Evolutionary conservation across 1,140 invertebrate genomes (phyloP), one percentile per base, ranked within the genome.

Genomic region (Atta colombica): DNA sequence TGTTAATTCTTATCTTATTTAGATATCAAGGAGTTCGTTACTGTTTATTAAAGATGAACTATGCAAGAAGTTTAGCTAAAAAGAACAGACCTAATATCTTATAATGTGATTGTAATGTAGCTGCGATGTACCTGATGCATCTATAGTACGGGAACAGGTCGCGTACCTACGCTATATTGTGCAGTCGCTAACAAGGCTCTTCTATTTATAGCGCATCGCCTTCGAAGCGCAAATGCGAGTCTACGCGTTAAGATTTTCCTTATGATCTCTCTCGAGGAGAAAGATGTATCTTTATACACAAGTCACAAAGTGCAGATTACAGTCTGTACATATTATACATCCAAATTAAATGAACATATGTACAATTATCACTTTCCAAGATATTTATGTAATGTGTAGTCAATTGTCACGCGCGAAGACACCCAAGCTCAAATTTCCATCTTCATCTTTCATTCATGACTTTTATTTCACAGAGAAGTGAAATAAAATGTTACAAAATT

Each of bases 111-210:
- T 21, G 16, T 65, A 3, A 74, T n/a, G 72, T 75, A 77, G 18
- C 18, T 53, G 18, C 31, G 31, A 39, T 61, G 16, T 84, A 63
- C 25, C 58, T 61, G 60, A 74, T 51, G 69, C 39, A 74, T 61
- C 21, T 82, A 35, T 35, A 69, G 16, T 10, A 3, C 49, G 12
- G 49, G 45, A 58, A 71, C 53, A 39, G 31, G 69, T 74, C 12
- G 35, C 35, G 49, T 60, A 58, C 7, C 35, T 39, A 39, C 35
- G 45, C 35, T 39, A 39, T 7, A 28, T 35, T 18, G 68, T 63
- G 68, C 45, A 39, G 53, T 31, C 49, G 80, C 45, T 84, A 84
- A 74, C 69, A 84, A 84, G 53, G 66, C 69, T 84, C 39, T 74
- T 84, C 80, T 84, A 84, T 84, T 84, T 51, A 84, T 84, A 74